Evolutionary conservation across 2,113 vertebrate species (phyloP).

Genomic region (Calyptomena viridis): DNA sequence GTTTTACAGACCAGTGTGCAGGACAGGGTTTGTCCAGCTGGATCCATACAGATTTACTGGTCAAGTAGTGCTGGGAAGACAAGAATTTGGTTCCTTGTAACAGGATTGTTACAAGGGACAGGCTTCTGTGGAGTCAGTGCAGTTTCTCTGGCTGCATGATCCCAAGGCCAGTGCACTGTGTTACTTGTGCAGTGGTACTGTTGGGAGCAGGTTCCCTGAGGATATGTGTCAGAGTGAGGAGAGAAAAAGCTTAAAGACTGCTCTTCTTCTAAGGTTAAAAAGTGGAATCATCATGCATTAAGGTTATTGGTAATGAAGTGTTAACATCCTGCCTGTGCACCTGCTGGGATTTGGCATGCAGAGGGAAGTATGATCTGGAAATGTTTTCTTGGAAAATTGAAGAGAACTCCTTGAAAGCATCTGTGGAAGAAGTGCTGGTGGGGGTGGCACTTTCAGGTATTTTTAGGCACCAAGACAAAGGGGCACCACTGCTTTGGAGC

Average conservation of each 20-base stretch:
- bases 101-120: neutral
- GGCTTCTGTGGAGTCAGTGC: neutral
- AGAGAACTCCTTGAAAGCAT: neutral
- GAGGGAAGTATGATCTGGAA: neutral
- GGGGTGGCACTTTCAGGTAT: neutral
- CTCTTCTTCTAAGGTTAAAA: neutral
- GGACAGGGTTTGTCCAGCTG: neutral
- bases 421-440: neutral
- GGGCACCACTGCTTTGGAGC: neutral
- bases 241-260: neutral
- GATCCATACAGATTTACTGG: neutral
- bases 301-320: neutral
- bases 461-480: neutral
- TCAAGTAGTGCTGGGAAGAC: neutral
- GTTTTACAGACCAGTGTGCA: neutral
- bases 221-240: neutral
- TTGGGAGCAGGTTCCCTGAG: neutral
- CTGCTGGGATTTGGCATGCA: neutral
- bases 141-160: neutral
- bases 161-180: neutral
- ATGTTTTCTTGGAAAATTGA: neutral
- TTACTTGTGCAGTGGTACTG: neutral
- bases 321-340: neutral
- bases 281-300: neutral
- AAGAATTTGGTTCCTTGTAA: fast-evolving